Base-by-base conservation (phyloP, 1,140 invertebrate species). In the Temnothorax longispinosus region DNA sequence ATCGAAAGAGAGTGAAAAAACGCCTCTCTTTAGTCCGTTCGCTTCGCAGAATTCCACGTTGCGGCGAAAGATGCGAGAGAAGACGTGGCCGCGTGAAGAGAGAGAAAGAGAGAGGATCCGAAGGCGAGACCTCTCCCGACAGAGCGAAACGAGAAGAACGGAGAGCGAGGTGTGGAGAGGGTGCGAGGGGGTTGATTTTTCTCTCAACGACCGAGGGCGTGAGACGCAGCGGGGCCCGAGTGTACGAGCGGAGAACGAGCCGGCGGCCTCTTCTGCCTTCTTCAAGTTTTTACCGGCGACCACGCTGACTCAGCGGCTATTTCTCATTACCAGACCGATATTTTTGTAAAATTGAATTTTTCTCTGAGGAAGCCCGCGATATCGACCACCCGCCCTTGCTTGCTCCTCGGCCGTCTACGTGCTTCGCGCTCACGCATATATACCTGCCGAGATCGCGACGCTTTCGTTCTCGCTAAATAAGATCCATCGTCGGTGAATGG, bases 301-400 rank as follows among this genome's bases (percentile, higher is more conserved):
- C 89, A 32, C 41, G 62, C 47, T 92, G 91, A 92, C 88, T 92
- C 91, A 92, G 91, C 91, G 87, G 82, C 91, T 92, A 92, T 92
- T 92, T 92, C 91, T 92, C 91, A 92, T 92, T 92, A 92, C 91
- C 90, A 62, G 91, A 62, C 56, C 87, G 90, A 92, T 92, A 92
- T 92, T 92, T 92, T 92, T 92, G 91, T 92, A 92, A 92, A 92
- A 92, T 91, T 92, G 91, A 91, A 92, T 92, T 92, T 92, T 92
- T 91, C 90, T 92, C 85, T 86, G 91, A 91, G 90, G 41, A n/a
- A 90, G 84, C 86, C 71, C 88, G 90, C 90, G 86, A 90, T 78
- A 89, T 88, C 86, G 84, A 64, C 87, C 78, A 62, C 62, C 44
- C 60, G 58, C 47, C 71, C 77, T 82, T 54, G 47, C 52, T 32